These are phyloP conservation scores for Antennarius striatus DNA, from an alignment of 2,113 vertebrate species.

Conservation along the genomic window DNA sequence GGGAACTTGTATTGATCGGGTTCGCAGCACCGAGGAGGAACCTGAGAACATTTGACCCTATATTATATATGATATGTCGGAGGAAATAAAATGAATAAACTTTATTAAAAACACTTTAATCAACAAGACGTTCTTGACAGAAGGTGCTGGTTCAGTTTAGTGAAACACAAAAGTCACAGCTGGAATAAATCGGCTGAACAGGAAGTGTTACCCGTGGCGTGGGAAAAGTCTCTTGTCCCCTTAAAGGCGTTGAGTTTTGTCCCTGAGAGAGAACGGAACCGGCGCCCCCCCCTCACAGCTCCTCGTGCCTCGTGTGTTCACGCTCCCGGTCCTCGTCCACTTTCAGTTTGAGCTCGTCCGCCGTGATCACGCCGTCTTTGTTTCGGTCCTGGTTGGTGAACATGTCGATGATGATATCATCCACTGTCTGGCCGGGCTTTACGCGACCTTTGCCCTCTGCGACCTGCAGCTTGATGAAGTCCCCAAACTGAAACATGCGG, in stretches of 20 bases:
- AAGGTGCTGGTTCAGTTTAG: constrained; percentile 61
- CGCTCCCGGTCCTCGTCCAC: constrained; percentile 88
- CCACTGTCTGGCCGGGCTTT: constrained; percentile 83
- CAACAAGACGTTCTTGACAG: constrained; percentile 41
- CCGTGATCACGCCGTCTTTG: constrained; percentile 86
- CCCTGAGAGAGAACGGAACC: constrained; percentile 62
- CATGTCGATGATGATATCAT: constrained; percentile 88
- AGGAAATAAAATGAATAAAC: too few relatives aligned
- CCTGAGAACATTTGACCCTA: too few relatives aligned
- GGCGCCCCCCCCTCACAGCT: constrained; percentile 79
- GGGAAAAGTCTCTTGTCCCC: constrained; percentile 34
- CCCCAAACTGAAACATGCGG: constrained; percentile 82
- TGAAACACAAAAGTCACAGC: constrained; percentile 35
- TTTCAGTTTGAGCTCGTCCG: constrained; percentile 92
- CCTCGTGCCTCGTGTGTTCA: constrained; percentile 80
- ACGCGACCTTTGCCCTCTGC: constrained; percentile 88
- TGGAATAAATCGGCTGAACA: constrained; percentile 10
- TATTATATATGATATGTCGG: too few relatives aligned
- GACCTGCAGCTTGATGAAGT: constrained; percentile 90
- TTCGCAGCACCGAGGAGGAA: too few relatives aligned
- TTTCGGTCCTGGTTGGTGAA: constrained; percentile 96
- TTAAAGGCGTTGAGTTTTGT: constrained; percentile 36
- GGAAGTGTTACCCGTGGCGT: neutral
- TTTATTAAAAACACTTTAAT: constrained; percentile 59
- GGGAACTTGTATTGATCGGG: too few relatives aligned